Base-by-base conservation (phyloP, 2,797 vertebrate genomes). In the Cygnus olor region DNA sequence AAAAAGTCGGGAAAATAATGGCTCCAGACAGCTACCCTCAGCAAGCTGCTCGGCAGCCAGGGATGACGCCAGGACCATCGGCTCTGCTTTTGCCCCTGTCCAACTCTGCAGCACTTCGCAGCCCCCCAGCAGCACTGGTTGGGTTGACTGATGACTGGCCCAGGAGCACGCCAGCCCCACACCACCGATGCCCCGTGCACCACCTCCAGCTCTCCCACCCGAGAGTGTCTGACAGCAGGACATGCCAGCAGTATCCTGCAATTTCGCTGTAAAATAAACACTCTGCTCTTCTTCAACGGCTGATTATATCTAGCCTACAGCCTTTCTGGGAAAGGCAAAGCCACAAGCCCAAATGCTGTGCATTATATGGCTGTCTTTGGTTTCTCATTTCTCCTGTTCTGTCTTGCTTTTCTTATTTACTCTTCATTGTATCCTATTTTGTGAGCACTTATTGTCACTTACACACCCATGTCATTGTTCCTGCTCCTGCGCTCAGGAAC, bases 331-430 rank as follows among this genome's bases (percentile, higher is more conserved):
- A 20, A 5, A 44, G 24, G 24, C 22, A 21, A 79, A 77, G 4
- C 34, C 51, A 8, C 15, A 36, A 13, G 34, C 38, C 36, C 61
- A 2, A 28, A 10, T 16, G 11, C 38, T 16, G 15, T 2, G 57
- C 38, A 3, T 22, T 34, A 15, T 30, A 9, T 0, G 25, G 8
- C 5, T 32, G 0, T 12, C 56, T 54, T 21, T 32, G 5, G 2
- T 25, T 57, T 27, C 76, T 47, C 27, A 25, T 54, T 25, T 18
- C 27, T 32, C 47, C 11, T 63, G 34, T 44, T 16, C 40, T 7
- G 1, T 1, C 11, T 38, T 14, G 5, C 14, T 25, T 25, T 24
- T 25, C 10, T 28, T 22, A 1, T 45, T 91, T 68, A 9, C 44
- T 61, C 57, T 25, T 32, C 19, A 0, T 5, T 18, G 10, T 66